phyloP scores from a whole-genome alignment of 2,113 vertebrate species.

The Hylia prasina region DNA sequence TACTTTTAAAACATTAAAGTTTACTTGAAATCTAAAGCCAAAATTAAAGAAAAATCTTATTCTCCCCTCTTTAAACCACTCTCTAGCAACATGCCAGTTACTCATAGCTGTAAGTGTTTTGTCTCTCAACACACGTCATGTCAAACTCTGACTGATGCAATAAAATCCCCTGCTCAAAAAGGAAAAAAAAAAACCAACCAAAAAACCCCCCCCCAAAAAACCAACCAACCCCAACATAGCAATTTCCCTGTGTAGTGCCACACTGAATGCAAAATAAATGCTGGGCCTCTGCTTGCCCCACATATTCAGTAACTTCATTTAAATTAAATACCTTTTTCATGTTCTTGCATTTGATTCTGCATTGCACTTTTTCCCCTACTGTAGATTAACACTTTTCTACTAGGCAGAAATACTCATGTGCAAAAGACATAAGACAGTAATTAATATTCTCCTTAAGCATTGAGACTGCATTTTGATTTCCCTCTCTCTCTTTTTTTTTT shows the following conservation, averaged over 20 bases:
- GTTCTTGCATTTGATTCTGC: constrained; percentile 67
- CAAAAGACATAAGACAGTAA: constrained; percentile 70
- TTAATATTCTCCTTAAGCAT: constrained; percentile 69
- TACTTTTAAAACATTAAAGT: constrained; percentile 74
- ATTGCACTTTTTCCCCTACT: constrained; percentile 60
- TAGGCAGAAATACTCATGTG: constrained; percentile 75
- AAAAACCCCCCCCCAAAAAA: constrained; percentile 19
- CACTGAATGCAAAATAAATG: constrained; percentile 69
- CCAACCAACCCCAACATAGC: constrained; percentile 31
- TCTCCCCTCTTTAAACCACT: constrained; percentile 68
- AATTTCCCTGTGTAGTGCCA: constrained; percentile 66
- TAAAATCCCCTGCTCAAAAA: constrained; percentile 46
- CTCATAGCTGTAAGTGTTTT: constrained; percentile 56
- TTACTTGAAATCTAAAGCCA: constrained; percentile 77
- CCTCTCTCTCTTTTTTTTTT: constrained; percentile 44
- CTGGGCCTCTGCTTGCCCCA: constrained; percentile 54
- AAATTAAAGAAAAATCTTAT: constrained; percentile 64
- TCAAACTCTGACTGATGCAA: constrained; percentile 56
- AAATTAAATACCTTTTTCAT: constrained; percentile 59
- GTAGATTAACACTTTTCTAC: constrained; percentile 69
- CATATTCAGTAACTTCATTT: constrained; percentile 55
- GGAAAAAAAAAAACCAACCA: neutral
- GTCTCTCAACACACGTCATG: constrained; percentile 67
- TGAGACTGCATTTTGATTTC: constrained; percentile 69
- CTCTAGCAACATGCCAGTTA: constrained; percentile 72